Conservation (phyloP, 2,888 invertebrate species). For the Trissolcus japonicus region DNA sequence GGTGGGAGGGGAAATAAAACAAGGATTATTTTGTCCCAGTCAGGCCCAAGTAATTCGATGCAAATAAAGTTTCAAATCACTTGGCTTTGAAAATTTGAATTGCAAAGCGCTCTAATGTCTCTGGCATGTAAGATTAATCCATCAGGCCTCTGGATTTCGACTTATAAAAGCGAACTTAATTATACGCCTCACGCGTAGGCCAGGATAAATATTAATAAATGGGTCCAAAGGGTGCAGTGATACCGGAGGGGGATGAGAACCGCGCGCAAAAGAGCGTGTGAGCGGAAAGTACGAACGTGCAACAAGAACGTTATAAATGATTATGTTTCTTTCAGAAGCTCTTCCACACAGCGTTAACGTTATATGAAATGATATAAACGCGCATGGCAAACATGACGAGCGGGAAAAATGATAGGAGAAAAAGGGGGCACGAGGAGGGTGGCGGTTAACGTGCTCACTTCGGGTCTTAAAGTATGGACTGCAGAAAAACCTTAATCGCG, state of each 20-base stretch:
- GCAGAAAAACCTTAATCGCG: conserved; percentile 50
- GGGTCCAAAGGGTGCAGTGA: conserved; percentile 34
- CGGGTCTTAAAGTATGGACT: conserved; percentile 50
- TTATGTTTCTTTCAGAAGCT: conserved; percentile 34
- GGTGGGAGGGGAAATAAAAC: not conserved
- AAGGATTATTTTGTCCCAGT: not conserved
- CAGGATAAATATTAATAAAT: conserved; percentile 38
- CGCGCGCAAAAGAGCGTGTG: conserved; percentile 44
- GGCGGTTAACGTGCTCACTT: conserved; percentile 38
- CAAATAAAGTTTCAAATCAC: conserved; percentile 21
- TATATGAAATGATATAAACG: not conserved
- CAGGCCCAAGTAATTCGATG: conserved; percentile 20
- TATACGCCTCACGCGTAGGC: conserved; percentile 13
- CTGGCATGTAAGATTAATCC: conserved; percentile 1
- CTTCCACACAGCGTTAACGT: not conserved
- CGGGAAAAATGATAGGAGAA: not conserved
- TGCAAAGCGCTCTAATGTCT: conserved; percentile 15
- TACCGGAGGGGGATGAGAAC: conserved; percentile 36
- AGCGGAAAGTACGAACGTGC: conserved; percentile 36
- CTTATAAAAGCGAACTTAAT: conserved; percentile 18
- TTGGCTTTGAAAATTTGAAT: conserved; percentile 7
- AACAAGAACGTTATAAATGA: conserved; percentile 46
- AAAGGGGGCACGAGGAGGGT: conserved; percentile 12
- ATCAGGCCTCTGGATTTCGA: conserved; percentile 7
- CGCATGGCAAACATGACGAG: conserved; percentile 3